Percentiles rank a stretch among this genome's conserved stretches.
These are phyloP conservation scores for Leptinotarsa texana DNA, from an alignment of 1,140 invertebrate genomes.

Conservation along the genomic window DNA sequence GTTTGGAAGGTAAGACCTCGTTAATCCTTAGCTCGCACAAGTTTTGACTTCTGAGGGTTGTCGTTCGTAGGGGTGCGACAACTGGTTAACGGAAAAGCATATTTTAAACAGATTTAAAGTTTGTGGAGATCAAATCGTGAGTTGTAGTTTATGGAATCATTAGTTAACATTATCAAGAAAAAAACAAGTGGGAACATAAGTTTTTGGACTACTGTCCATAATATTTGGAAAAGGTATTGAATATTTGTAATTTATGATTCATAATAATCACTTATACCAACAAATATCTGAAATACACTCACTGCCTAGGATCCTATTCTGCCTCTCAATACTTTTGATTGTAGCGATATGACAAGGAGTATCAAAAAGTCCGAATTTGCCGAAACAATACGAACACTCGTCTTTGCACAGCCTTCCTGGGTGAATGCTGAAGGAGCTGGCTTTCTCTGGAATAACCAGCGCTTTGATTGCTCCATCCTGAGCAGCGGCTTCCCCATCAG, in stretches of 20 bases:
- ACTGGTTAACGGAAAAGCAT: too few species aligned
- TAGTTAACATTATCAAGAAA: neutral
- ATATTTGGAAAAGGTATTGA: too few species aligned
- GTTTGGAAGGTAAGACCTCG: too few species aligned
- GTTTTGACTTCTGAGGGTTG: too few species aligned
- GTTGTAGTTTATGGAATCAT: too few species aligned
- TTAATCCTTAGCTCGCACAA: too few species aligned
- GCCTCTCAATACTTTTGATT: conserved; percentile 76
- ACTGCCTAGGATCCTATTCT: conserved; percentile 75
- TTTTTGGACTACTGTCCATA: too few species aligned
- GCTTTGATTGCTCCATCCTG: conserved; percentile 63
- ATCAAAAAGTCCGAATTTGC: conserved; percentile 81
- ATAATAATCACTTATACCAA: neutral
- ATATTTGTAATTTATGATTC: too few species aligned
- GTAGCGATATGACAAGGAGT: conserved; percentile 84
- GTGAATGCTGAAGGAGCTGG: conserved; percentile 82
- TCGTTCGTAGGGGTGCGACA: too few species aligned
- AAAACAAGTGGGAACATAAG: neutral
- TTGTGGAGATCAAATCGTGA: too few species aligned
- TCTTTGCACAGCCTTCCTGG: conserved; percentile 77
- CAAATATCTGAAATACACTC: conserved; percentile 46
- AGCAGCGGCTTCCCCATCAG: conserved; percentile 55
- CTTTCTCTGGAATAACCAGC: conserved; percentile 82
- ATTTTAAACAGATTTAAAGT: too few species aligned
- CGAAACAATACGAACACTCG: conserved; percentile 82